Evolutionary conservation across 2,797 vertebrate species (phyloP).

Genomic region (Gallinago nigripennis): DNA sequence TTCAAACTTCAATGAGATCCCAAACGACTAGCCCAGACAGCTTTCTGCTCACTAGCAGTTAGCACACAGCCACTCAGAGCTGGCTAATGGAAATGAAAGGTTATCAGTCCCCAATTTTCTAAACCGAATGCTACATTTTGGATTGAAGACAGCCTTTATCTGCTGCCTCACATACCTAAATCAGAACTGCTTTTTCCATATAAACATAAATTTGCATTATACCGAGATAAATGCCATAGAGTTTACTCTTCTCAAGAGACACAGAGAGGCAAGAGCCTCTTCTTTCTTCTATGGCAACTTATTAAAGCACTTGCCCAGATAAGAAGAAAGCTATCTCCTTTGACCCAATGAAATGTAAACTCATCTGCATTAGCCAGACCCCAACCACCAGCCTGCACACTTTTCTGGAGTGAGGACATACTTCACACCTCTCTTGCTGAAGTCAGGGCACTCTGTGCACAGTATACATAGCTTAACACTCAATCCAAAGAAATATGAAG

Average conservation of each 20-base stretch:
- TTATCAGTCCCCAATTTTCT: neutral
- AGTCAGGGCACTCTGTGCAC: neutral
- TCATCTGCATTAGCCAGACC: neutral
- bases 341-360: neutral
- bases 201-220: neutral
- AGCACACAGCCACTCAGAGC: neutral
- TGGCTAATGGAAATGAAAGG: neutral
- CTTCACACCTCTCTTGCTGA: neutral
- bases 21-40: neutral
- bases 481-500: neutral
- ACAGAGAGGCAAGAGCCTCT: neutral
- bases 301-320: neutral
- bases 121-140: neutral
- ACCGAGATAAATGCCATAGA: neutral
- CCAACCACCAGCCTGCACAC: rapidly evolving
- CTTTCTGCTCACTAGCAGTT: neutral
- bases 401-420: rapidly evolving
- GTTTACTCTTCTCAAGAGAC: neutral
- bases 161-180: neutral
- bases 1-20: neutral
- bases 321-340: neutral
- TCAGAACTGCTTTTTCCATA: neutral
- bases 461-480: neutral
- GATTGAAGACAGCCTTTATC: neutral
- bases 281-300: neutral